phyloP scores from a whole-genome alignment of 1,140 invertebrate genomes.

The Cotesia typhae region DNA sequence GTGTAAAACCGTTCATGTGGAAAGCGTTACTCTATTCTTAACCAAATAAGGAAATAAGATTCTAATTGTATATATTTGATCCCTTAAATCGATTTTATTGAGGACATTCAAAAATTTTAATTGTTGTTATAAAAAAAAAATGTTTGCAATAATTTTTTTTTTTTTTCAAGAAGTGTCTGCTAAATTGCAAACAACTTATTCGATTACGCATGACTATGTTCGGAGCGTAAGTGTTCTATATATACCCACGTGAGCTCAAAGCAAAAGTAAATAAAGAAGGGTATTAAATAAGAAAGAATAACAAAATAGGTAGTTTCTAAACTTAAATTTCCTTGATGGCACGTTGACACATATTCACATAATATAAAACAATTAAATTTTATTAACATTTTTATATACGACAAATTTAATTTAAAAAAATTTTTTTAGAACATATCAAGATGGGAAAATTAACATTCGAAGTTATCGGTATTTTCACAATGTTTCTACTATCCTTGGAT shows the following conservation, averaged over 20 bases:
- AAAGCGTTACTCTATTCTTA: slow-evolving; percentile 37
- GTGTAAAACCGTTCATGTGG: slow-evolving; percentile 45
- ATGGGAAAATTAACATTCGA: slow-evolving; percentile 56
- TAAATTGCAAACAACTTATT: slow-evolving; percentile 17
- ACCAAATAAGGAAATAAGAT: slow-evolving; percentile 23
- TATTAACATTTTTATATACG: slow-evolving; percentile 25
- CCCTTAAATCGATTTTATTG: neutral
- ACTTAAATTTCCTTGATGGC: slow-evolving; percentile 23
- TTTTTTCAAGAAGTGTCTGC: neutral
- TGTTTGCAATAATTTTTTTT: neutral
- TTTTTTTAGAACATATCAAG: slow-evolving; percentile 63
- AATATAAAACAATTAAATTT: slow-evolving; percentile 6
- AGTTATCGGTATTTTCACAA: slow-evolving; percentile 51
- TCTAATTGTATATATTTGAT: neutral
- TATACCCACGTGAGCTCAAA: slow-evolving; percentile 60
- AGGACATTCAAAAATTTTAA: neutral
- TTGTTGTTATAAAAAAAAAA: neutral
- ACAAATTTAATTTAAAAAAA: slow-evolving; percentile 34
- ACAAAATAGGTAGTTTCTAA: slow-evolving; percentile 9
- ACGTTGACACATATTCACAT: slow-evolving; percentile 29
- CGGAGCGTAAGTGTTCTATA: slow-evolving; percentile 55
- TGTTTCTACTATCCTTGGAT: slow-evolving; percentile 48
- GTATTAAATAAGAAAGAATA: neutral
- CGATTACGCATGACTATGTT: slow-evolving; percentile 42
- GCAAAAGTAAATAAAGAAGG: slow-evolving; percentile 4